phyloP scores from a whole-genome alignment of 1,140 invertebrate genomes.

The Rhopalosiphum padi region DNA sequence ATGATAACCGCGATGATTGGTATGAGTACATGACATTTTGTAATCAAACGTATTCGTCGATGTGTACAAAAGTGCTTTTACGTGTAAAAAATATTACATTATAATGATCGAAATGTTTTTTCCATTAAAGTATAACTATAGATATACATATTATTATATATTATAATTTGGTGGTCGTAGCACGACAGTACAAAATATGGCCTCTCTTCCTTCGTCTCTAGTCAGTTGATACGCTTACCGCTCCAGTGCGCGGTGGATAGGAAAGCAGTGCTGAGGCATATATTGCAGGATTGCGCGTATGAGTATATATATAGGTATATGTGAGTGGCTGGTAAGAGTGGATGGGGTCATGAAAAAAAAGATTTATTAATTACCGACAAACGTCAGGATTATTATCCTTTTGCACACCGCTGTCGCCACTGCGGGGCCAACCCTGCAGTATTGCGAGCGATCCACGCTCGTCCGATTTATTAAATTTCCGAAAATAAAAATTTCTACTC shows the following conservation, averaged over 20 bases:
- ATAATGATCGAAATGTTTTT: background rate
- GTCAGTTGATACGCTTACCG: background rate
- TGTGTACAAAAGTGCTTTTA: background rate
- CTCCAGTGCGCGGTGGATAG: background rate
- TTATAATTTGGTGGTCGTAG: background rate
- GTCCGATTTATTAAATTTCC: slow-evolving; percentile 30
- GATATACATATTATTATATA: background rate
- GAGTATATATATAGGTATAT: background rate
- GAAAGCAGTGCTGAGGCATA: background rate
- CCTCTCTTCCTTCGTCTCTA: background rate
- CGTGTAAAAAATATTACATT: background rate
- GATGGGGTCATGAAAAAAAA: background rate
- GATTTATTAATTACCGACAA: slow-evolving; percentile 30
- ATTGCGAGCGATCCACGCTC: background rate
- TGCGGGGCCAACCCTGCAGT: background rate
- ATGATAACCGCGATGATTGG: background rate
- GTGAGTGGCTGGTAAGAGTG: background rate
- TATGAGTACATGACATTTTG: background rate
- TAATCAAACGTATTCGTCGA: background rate
- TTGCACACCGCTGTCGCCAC: background rate
- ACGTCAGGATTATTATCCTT: slow-evolving; percentile 28
- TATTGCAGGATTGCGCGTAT: no score
- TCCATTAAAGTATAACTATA: background rate
- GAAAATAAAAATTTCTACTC: slow-evolving; percentile 11
- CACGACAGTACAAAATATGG: background rate